These are phyloP conservation scores for Stenopsyche tienmushanensis DNA, from an alignment of 1,140 invertebrate genomes.

Conservation along the genomic window DNA sequence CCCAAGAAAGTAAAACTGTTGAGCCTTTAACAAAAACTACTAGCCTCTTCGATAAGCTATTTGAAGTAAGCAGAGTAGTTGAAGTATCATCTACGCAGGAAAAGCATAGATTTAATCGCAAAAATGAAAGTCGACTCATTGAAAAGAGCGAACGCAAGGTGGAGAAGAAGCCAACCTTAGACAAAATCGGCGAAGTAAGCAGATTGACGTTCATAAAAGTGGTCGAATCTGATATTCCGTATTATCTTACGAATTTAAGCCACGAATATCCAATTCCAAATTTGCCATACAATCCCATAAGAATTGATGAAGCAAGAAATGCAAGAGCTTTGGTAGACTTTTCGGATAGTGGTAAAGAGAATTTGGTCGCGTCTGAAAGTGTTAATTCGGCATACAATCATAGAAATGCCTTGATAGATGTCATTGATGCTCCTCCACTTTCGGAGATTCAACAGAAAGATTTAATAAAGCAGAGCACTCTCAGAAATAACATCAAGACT, in stretches of 20 bases:
- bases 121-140: slow-evolving; percentile 56
- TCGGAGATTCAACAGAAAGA: slow-evolving; percentile 19
- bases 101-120: slow-evolving; percentile 58
- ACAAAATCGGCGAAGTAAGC: slow-evolving; percentile 67
- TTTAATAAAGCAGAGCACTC: not conserved
- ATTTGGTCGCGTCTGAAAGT: slow-evolving; percentile 54
- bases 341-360: slow-evolving; percentile 48
- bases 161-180: slow-evolving; percentile 59
- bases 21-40: slow-evolving; percentile 27
- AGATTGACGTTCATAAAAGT: slow-evolving; percentile 65
- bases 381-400: slow-evolving; percentile 55
- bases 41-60: slow-evolving; percentile 58
- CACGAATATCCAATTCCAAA: slow-evolving; percentile 55
- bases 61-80: slow-evolving; percentile 65
- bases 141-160: slow-evolving; percentile 55
- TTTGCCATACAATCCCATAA: slow-evolving; percentile 53
- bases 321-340: slow-evolving; percentile 51
- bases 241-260: slow-evolving; percentile 54
- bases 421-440: slow-evolving; percentile 20
- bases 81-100: slow-evolving; percentile 64
- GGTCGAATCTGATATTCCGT: slow-evolving; percentile 58
- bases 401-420: slow-evolving; percentile 44
- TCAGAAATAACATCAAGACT: slow-evolving; percentile 8
- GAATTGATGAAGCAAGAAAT: slow-evolving; percentile 55
- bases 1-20: slow-evolving; percentile 16